These are phyloP conservation scores for Cataglyphis hispanica DNA, from an alignment of 1,140 invertebrate species.

Conservation along the genomic window DNA sequence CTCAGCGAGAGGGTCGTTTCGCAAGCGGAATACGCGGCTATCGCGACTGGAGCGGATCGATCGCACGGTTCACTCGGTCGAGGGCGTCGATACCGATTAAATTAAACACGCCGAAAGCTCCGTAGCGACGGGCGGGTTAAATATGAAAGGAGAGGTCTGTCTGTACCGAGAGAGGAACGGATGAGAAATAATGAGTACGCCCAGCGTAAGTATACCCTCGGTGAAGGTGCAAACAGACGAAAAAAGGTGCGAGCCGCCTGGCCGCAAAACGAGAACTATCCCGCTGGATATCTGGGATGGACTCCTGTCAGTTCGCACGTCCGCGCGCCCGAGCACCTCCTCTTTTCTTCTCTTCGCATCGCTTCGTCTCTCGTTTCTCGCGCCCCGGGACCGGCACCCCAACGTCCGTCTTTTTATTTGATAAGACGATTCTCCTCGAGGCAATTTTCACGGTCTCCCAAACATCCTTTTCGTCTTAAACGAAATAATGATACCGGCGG, in stretches of 20 bases:
- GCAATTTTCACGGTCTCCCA: slow-evolving; percentile 74
- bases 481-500: slow-evolving; percentile 71
- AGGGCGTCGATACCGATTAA: slow-evolving; percentile 83
- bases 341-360: slow-evolving; percentile 69
- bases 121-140: slow-evolving; percentile 75
- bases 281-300: slow-evolving; percentile 75
- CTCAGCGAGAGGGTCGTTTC: slow-evolving; percentile 60
- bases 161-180: slow-evolving; percentile 70
- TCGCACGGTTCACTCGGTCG: slow-evolving; percentile 75
- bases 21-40: slow-evolving; percentile 63
- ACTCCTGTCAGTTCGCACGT: slow-evolving; percentile 82
- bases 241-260: slow-evolving; percentile 70
- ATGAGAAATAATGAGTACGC: slow-evolving; percentile 81
- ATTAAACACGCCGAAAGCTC: slow-evolving; percentile 78
- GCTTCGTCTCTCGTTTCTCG: slow-evolving; percentile 58
- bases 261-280: slow-evolving; percentile 78
- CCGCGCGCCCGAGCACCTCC: slow-evolving; percentile 68
- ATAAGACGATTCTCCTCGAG: slow-evolving; percentile 73
- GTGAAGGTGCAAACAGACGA: slow-evolving; percentile 80
- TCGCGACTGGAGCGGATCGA: slow-evolving; percentile 55
- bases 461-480: slow-evolving; percentile 74
- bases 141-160: slow-evolving; percentile 77
- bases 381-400: slow-evolving; percentile 44
- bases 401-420: slow-evolving; percentile 73
- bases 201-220: slow-evolving; percentile 81